phyloP scores from a whole-genome alignment of 1,140 invertebrate species.

The Pseudomyrmex concolor region DNA sequence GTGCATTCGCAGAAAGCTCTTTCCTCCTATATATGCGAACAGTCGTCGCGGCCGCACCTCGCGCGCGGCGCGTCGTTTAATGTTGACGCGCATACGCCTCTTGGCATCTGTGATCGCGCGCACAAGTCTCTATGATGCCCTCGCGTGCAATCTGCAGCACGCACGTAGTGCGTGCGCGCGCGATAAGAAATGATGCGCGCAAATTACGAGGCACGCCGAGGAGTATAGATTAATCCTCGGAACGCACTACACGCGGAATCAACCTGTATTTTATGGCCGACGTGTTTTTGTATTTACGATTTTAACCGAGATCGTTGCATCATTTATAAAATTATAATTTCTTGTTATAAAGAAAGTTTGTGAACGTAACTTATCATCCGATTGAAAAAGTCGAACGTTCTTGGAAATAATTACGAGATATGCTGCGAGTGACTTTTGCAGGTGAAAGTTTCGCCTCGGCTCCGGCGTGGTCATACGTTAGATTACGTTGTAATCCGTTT shows the following conservation, averaged over 20 bases:
- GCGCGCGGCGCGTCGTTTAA: constrained; percentile 1
- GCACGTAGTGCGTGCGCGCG: constrained; percentile 18
- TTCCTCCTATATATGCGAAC: background rate
- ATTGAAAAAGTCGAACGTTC: background rate
- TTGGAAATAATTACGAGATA: background rate
- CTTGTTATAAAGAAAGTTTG: background rate
- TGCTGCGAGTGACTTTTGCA: constrained; percentile 37
- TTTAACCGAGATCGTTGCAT: background rate
- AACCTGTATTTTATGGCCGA: background rate
- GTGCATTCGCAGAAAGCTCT: background rate
- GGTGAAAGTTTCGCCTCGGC: constrained; percentile 36
- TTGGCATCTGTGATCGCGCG: constrained; percentile 22
- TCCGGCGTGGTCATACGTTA: constrained; percentile 18
- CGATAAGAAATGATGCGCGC: constrained; percentile 45
- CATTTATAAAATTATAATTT: background rate
- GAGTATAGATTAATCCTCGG: constrained; percentile 18
- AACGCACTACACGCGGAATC: background rate
- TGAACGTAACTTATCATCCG: no score
- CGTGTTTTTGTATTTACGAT: background rate
- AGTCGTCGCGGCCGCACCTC: background rate
- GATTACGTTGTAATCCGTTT: constrained; percentile 40
- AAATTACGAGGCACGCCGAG: constrained; percentile 30
- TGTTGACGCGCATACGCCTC: constrained; percentile 2
- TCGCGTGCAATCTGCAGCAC: constrained; percentile 28
- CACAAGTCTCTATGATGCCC: background rate